Evolutionary conservation across 2,797 vertebrate species (phyloP), one percentile per base, ranked within the genome.

Genomic region (Pygocentrus nattereri): DNA sequence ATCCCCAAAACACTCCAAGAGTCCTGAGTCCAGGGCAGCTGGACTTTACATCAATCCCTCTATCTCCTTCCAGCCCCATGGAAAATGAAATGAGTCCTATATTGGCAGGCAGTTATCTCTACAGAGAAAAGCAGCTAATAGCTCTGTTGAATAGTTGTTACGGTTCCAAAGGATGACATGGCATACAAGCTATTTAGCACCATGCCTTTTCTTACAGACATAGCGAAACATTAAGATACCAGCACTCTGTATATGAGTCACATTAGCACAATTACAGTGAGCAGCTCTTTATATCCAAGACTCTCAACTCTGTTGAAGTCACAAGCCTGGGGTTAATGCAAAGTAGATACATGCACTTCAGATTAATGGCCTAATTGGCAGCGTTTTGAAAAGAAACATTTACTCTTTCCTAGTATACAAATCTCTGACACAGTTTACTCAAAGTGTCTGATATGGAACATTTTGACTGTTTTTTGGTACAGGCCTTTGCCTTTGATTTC

Each of bases 61-160:
- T 74, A 70, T 81, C 64, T 70, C 44, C 25, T 81, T 70, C 65
- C 80, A 70, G 34, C 34, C 54, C 62, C 44, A 70, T 76, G 65
- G 41, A 76, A 76, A 70, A 81, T 31, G 16, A 52, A 74, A 58
- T 74, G 71, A 74, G 52, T 58, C 31, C 52, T 58, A 7, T 41
- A 74, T 23, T 76, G 44, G 80, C 56, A 69, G 65, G 47, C 19
- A 16, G 41, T 70, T 76, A 81, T 81, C 73, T 68, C 50, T 49
- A 11, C 30, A 52, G 54, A 61, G 41, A 76, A 56, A 61, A 47
- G 50, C 61, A 15, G 61, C 79, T 74, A 67, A 64, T 64, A 67
- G 49, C 61, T 27, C 47, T 65, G 21, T n/a, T 73, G 52, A 65
- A 74, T 56, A 74, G 72, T 75, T 81, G 79, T 61, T 61, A 58